phyloP scores from a whole-genome alignment of 2,113 vertebrate genomes.

The Passer domesticus region DNA sequence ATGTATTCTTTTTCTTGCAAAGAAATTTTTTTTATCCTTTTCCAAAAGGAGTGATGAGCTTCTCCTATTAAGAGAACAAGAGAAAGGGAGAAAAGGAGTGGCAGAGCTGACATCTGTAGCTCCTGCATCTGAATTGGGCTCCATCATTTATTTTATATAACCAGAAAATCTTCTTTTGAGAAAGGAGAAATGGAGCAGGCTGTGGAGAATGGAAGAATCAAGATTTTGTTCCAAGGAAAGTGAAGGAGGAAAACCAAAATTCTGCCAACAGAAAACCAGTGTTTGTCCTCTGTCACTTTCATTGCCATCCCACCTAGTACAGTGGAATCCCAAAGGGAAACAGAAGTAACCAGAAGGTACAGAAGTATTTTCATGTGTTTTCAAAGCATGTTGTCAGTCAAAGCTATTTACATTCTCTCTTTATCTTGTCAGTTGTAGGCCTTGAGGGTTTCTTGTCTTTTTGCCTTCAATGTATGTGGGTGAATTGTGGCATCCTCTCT shows the following conservation, averaged over 20 bases:
- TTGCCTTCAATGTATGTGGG: background rate
- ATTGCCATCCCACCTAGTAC: background rate
- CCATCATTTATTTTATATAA: background rate
- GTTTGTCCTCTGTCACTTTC: background rate
- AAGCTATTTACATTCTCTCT: background rate
- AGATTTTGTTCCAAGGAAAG: background rate
- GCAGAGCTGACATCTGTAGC: background rate
- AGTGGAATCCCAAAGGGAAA: background rate
- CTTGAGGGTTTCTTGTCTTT: background rate
- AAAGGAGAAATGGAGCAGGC: background rate
- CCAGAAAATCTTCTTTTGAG: background rate
- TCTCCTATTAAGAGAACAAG: background rate
- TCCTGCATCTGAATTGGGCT: background rate
- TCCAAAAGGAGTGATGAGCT: background rate
- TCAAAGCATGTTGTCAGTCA: background rate
- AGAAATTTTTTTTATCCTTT: background rate
- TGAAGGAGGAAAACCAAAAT: background rate
- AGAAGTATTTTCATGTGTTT: background rate
- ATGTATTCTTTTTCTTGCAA: background rate
- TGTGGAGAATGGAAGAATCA: background rate
- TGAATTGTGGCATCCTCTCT: background rate
- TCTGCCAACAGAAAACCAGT: background rate
- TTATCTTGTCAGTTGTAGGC: background rate
- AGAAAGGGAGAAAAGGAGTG: background rate
- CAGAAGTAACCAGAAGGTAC: background rate